These are phyloP conservation scores for Chloroceryle amazona DNA, from an alignment of 2,797 vertebrate species.

Conservation along the genomic window DNA sequence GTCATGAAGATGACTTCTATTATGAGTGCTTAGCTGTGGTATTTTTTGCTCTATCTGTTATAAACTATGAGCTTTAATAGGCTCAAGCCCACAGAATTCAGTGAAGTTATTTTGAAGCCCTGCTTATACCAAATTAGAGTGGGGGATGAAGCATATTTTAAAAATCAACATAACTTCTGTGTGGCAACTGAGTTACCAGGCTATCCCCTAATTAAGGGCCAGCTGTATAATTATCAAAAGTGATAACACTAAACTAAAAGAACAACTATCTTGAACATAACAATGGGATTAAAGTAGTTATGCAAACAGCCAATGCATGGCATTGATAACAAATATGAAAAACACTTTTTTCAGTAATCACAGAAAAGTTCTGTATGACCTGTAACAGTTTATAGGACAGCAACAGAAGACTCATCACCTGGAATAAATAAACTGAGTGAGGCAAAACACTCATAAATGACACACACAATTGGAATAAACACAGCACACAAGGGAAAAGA, in stretches of 20 bases:
- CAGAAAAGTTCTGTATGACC: not conserved
- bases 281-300: not conserved
- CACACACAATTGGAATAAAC: not conserved
- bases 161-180: not conserved
- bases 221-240: not conserved
- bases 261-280: not conserved
- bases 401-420: not conserved
- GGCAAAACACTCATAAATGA: not conserved
- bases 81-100: not conserved
- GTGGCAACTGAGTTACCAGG: not conserved
- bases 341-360: not conserved
- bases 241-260: not conserved
- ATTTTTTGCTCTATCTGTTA: not conserved
- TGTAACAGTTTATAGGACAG: not conserved
- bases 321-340: not conserved
- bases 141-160: not conserved
- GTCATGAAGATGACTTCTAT: not conserved
- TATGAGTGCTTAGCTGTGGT: not conserved
- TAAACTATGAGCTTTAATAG: not conserved
- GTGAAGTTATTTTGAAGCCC: not conserved
- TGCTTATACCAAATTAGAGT: not conserved
- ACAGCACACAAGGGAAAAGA: not conserved
- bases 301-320: not conserved
- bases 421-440: not conserved
- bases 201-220: not conserved